phyloP scores from a whole-genome alignment of 2,797 vertebrate genomes.

The Denticeps clupeoides region DNA sequence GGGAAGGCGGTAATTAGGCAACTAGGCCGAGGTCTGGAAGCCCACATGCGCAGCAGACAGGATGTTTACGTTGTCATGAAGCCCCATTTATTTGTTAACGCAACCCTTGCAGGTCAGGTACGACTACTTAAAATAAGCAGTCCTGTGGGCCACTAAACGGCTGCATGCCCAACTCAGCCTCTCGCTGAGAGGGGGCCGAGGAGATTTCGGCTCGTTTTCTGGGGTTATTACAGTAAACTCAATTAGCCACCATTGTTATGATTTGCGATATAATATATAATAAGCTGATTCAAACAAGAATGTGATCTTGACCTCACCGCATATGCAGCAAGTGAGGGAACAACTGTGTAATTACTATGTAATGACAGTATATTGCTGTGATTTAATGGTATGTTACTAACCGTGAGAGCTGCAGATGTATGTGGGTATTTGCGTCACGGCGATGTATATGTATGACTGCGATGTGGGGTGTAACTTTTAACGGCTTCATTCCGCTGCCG shows the following conservation, averaged over 20 bases:
- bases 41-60: slow-evolving; percentile 18
- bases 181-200: slow-evolving; percentile 22
- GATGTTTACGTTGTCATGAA: slow-evolving; percentile 37
- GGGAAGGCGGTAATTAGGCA: neutral
- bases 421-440: neutral
- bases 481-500: no score
- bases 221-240: slow-evolving; percentile 36
- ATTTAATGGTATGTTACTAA: neutral
- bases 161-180: slow-evolving; percentile 26
- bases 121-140: slow-evolving; percentile 23
- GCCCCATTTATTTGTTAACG: slow-evolving; percentile 31
- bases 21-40: neutral
- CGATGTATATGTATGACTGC: no score
- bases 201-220: no score
- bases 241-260: slow-evolving; percentile 47
- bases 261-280: slow-evolving; percentile 31
- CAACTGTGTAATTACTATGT: neutral
- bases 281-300: slow-evolving; percentile 32
- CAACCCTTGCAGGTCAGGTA: slow-evolving; percentile 32
- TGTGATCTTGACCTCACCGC: neutral
- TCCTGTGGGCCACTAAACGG: slow-evolving; percentile 10
- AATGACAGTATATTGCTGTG: neutral
- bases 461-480: no score
- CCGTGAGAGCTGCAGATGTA: neutral
- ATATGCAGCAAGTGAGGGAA: neutral